These are phyloP conservation scores for Spilogale gracilis DNA, from an alignment of 2,113 vertebrate species.

Conservation along the genomic window DNA sequence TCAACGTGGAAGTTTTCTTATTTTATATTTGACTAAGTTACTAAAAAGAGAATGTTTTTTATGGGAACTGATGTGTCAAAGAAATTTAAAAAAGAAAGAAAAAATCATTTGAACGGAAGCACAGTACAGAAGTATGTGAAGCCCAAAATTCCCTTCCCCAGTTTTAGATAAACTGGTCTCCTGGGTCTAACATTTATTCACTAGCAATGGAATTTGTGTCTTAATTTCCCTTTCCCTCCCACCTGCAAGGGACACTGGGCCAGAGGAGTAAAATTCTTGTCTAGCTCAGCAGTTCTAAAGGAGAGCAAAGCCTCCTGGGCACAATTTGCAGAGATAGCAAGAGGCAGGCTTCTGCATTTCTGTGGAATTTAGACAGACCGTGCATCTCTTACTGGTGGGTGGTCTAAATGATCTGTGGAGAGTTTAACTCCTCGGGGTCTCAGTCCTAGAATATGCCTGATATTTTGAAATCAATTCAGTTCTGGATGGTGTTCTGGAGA, in stretches of 20 bases:
- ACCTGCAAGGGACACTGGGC: conserved; percentile 59
- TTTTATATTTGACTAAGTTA: conserved; percentile 31
- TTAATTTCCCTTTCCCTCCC: conserved; percentile 74
- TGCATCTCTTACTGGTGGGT: conserved; percentile 61
- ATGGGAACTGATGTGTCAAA: background rate
- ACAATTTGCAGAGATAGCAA: conserved; percentile 34
- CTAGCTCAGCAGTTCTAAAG: conserved; percentile 57
- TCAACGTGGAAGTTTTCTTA: background rate
- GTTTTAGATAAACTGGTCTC: conserved; percentile 48
- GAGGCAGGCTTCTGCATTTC: conserved; percentile 45
- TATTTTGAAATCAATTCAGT: conserved; percentile 64
- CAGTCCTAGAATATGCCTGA: conserved; percentile 54
- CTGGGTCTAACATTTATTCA: conserved; percentile 49
- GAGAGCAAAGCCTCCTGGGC: conserved; percentile 58
- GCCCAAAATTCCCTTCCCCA: background rate
- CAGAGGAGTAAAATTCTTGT: conserved; percentile 55
- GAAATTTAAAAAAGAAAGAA: background rate
- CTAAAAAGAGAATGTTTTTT: background rate
- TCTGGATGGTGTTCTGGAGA: conserved; percentile 63
- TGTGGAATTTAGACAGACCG: conserved; percentile 12
- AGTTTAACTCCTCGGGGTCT: conserved; percentile 67
- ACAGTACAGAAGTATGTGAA: background rate
- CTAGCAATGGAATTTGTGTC: conserved; percentile 68
- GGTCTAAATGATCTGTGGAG: conserved; percentile 70
- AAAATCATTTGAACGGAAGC: background rate